A percentile compares a stretch with the other conserved stretches of the same genome.
Conservation (phyloP, 1,140 invertebrate genomes). For the Papilio machaon region DNA sequence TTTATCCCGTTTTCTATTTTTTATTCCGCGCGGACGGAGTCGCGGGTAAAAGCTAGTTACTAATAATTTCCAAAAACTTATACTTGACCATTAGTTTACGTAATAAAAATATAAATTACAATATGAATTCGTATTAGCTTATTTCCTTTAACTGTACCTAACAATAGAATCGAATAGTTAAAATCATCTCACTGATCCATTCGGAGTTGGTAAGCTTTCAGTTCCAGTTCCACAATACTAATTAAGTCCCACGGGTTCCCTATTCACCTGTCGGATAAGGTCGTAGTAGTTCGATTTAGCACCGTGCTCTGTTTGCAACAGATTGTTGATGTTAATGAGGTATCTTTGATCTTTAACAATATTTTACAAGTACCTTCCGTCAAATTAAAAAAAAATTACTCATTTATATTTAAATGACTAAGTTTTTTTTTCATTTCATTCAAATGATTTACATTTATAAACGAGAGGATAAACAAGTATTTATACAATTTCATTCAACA, state of each 20-base stretch:
- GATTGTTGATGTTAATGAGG: neutral
- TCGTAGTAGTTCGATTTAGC: neutral
- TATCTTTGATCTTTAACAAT: neutral
- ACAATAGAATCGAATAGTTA: slow-evolving; percentile 1
- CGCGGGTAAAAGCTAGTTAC: too few relatives aligned
- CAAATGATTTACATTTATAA: slow-evolving; percentile 3
- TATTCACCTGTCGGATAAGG: slow-evolving; percentile 42
- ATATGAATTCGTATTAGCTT: neutral
- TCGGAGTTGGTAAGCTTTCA: slow-evolving; percentile 29
- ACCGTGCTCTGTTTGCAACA: neutral
- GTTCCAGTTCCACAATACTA: slow-evolving; percentile 43
- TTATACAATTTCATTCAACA: neutral
- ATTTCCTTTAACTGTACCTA: neutral
- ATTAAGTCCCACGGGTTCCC: slow-evolving; percentile 45
- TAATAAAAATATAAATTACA: neutral
- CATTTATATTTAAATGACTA: neutral
- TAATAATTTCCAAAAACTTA: too few relatives aligned
- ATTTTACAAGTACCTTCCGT: neutral
- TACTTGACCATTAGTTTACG: neutral
- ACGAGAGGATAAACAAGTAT: neutral
- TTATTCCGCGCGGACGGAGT: too few relatives aligned
- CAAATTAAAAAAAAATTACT: neutral
- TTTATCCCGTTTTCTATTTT: too few relatives aligned
- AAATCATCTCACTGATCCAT: slow-evolving; percentile 37
- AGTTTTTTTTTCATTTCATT: neutral